phyloP scores from a whole-genome alignment of 2,888 invertebrate species.

The Trachelus tabidus region DNA sequence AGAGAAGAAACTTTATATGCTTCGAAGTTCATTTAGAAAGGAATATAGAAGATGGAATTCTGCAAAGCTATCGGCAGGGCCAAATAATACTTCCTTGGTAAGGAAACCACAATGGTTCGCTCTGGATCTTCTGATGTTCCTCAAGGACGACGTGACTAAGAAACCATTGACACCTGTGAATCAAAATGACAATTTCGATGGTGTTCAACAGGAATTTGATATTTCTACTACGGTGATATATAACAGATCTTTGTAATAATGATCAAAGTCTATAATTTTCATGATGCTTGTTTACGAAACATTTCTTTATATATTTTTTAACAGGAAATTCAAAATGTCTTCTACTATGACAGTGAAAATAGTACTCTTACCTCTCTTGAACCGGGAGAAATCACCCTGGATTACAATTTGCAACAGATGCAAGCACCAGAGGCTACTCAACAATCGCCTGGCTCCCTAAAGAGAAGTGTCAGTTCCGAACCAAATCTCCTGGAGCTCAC shows the following conservation, averaged over 20 bases:
- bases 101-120: slow-evolving; percentile 22
- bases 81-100: slow-evolving; percentile 13
- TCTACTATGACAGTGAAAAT: slow-evolving; percentile 22
- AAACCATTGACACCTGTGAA: slow-evolving; percentile 12
- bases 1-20: slow-evolving; percentile 21
- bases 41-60: slow-evolving; percentile 20
- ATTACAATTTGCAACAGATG: slow-evolving; percentile 18
- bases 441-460: slow-evolving; percentile 6
- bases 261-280: not conserved
- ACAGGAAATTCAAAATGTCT: slow-evolving; percentile 20
- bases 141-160: slow-evolving; percentile 21
- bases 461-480: slow-evolving; percentile 6
- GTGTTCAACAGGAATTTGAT: slow-evolving; percentile 10
- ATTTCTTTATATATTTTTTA: not conserved
- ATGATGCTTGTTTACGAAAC: not conserved
- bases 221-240: slow-evolving; percentile 12
- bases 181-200: slow-evolving; percentile 10
- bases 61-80: slow-evolving; percentile 18
- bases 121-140: slow-evolving; percentile 19
- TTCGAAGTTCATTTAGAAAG: slow-evolving; percentile 20
- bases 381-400: slow-evolving; percentile 20
- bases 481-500: slow-evolving; percentile 13
- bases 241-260: not conserved
- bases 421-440: slow-evolving; percentile 8
- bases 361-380: slow-evolving; percentile 18